Conservation (phyloP, 2,113 vertebrate genomes). For the Pipra filicauda region DNA sequence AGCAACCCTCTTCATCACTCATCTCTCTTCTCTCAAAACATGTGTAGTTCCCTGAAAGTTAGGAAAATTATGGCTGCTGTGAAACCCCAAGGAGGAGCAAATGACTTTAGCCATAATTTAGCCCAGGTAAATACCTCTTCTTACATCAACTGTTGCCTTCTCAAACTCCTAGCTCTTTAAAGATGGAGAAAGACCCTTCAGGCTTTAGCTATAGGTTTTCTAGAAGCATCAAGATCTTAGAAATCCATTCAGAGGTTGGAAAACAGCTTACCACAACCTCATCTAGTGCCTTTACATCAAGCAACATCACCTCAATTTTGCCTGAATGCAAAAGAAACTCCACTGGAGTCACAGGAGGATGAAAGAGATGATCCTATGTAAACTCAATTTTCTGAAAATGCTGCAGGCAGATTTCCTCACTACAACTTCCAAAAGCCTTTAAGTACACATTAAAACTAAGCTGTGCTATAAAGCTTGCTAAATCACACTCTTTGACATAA, state of each 20-base stretch:
- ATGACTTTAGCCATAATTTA: not conserved
- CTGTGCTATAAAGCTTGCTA: not conserved
- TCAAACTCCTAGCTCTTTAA: not conserved
- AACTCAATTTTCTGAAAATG: conserved; percentile 31
- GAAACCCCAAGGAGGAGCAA: not conserved
- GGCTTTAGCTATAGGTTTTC: not conserved
- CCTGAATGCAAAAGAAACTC: conserved; percentile 16
- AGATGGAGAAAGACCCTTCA: not conserved
- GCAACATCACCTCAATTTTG: not conserved
- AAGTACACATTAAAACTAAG: not conserved
- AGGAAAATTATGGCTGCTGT: not conserved
- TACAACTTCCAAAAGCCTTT: not conserved
- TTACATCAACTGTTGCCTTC: not conserved
- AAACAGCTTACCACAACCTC: not conserved
- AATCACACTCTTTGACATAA: not conserved
- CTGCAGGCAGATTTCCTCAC: not conserved
- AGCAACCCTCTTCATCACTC: not conserved
- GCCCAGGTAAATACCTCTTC: not conserved
- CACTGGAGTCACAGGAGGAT: not conserved
- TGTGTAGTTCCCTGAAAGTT: not conserved
- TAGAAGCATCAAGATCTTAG: not conserved
- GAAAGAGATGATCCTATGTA: not conserved
- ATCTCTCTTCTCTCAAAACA: not conserved
- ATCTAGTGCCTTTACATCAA: not conserved
- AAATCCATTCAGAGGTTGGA: not conserved